Percentiles rank a stretch among this genome's conserved stretches.
Evolutionary conservation across 2,888 invertebrate species (phyloP).

Genomic region (Drosophila neonasuta): DNA sequence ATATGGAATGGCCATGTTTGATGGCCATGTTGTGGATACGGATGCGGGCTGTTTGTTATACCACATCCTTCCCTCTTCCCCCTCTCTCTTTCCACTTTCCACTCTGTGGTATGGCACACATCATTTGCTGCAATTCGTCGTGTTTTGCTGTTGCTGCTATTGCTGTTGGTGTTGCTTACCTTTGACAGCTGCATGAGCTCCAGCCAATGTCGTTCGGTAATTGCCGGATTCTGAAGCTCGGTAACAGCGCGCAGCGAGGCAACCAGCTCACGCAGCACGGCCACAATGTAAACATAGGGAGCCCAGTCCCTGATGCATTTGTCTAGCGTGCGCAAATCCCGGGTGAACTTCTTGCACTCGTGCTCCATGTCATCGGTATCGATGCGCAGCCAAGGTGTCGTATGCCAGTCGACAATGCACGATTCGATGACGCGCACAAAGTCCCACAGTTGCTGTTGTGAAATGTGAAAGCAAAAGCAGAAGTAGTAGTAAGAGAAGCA

Average conservation of each 20-base stretch:
- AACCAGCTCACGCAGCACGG: constrained; percentile 94
- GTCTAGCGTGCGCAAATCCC: constrained; percentile 91
- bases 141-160: neutral
- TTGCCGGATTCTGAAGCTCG: constrained; percentile 96
- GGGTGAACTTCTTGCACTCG: constrained; percentile 96
- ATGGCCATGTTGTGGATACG: constrained; percentile 1
- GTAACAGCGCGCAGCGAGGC: constrained; percentile 96
- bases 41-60: constrained; percentile 13
- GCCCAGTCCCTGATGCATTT: constrained; percentile 93
- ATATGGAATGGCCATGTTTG: constrained; percentile 35
- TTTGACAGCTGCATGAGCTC: constrained; percentile 97
- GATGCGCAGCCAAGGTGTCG: constrained; percentile 95
- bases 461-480: neutral
- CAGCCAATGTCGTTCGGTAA: constrained; percentile 96
- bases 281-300: constrained; percentile 90
- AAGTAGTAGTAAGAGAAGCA: constrained; percentile 4
- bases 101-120: constrained; percentile 10
- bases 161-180: constrained; percentile 82
- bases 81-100: neutral
- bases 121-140: constrained; percentile 22
- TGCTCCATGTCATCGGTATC: constrained; percentile 98
- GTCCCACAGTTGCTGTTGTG: constrained; percentile 91
- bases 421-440: constrained; percentile 92
- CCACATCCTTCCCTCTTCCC: neutral
- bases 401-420: constrained; percentile 95